phyloP scores from a whole-genome alignment of 1,140 invertebrate genomes.

The Gryllus bimaculatus region DNA sequence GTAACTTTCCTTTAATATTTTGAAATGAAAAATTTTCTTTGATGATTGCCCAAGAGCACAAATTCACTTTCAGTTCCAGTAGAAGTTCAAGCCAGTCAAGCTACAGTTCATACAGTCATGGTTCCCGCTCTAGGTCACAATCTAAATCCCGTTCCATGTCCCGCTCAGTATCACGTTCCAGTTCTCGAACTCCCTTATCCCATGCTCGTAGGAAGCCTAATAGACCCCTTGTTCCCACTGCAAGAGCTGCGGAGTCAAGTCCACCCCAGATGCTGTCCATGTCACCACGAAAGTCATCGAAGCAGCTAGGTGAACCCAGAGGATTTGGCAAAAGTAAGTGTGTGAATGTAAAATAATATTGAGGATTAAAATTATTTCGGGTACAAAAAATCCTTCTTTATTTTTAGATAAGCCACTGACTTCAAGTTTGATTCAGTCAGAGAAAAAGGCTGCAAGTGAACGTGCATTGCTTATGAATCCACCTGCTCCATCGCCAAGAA shows the following conservation, averaged over 20 bases:
- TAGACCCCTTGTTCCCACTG: slow-evolving; percentile 16
- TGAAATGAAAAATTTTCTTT: no score
- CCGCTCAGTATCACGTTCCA: slow-evolving; percentile 29
- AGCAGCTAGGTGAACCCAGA: background rate
- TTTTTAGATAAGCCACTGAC: background rate
- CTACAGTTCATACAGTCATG: slow-evolving; percentile 43
- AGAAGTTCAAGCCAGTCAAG: slow-evolving; percentile 42
- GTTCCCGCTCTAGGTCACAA: slow-evolving; percentile 29
- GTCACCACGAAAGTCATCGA: slow-evolving; percentile 6
- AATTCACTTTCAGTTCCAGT: slow-evolving; percentile 31
- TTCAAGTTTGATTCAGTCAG: slow-evolving; percentile 38
- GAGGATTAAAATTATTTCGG: no score
- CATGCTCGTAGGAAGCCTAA: slow-evolving; percentile 14
- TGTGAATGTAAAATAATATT: background rate
- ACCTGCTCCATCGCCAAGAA: slow-evolving; percentile 23
- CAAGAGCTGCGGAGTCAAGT: slow-evolving; percentile 10
- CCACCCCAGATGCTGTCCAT: background rate
- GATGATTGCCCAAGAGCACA: no score
- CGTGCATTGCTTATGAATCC: slow-evolving; percentile 28
- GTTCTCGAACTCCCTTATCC: slow-evolving; percentile 25
- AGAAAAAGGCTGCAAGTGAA: slow-evolving; percentile 26
- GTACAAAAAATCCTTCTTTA: no score
- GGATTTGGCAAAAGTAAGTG: background rate
- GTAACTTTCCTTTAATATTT: no score
- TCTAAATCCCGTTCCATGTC: slow-evolving; percentile 29